These are phyloP conservation scores for Gallinago paraguaiae DNA, from an alignment of 2,113 vertebrate species.

Conservation along the genomic window DNA sequence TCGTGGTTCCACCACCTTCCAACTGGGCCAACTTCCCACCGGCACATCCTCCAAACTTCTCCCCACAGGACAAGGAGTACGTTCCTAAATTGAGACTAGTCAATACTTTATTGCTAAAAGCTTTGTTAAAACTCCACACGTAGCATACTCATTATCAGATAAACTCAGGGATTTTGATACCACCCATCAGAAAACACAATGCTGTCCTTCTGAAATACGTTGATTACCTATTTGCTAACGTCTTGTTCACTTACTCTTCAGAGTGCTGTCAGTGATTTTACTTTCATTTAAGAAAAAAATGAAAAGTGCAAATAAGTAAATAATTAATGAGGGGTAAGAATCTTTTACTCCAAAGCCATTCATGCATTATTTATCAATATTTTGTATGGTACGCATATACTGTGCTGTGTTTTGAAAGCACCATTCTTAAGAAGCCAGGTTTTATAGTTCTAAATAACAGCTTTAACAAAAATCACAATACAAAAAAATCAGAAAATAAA, in stretches of 20 bases:
- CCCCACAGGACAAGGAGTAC: accelerated
- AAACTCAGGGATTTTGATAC: not conserved
- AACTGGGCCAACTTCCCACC: not conserved
- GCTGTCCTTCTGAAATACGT: not conserved
- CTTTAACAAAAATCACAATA: not conserved
- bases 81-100: not conserved
- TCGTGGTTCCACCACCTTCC: not conserved
- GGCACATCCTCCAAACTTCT: not conserved
- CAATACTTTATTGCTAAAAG: not conserved
- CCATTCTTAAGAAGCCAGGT: not conserved
- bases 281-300: constrained; percentile 20
- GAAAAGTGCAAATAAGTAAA: constrained; percentile 27
- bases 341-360: constrained; percentile 22
- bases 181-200: not conserved
- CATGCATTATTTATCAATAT: constrained; percentile 28
- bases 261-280: not conserved
- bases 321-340: constrained; percentile 1
- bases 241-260: not conserved
- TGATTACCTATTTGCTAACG: not conserved
- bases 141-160: not conserved
- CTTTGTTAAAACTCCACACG: not conserved
- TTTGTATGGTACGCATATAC: not conserved
- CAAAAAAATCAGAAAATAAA: not conserved
- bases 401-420: not conserved
- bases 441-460: not conserved